Evolutionary conservation across 2,888 invertebrate species (phyloP), one percentile per base, ranked within the genome.

Genomic region (Lepeophtheirus nordmannii): DNA sequence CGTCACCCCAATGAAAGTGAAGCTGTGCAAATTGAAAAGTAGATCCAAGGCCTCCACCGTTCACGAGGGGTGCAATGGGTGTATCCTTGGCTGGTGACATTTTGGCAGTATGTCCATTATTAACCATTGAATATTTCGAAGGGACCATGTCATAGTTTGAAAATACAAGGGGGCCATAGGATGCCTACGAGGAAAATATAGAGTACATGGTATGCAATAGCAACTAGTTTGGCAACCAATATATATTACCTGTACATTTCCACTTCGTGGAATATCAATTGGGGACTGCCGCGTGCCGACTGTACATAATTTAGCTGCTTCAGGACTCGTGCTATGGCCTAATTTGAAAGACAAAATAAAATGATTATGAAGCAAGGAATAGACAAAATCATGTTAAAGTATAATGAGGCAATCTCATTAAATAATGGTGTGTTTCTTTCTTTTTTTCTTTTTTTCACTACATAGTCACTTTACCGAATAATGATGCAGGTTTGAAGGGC

Each of bases 1-100:
- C 37, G 53, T 53, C 56, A n/a, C 63, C 63, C 63, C 63, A 63
- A 37, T 63, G 63, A 8, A 63, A 63, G 37, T 63, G 63, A 38
- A 53, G 11, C 23, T 63, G 63, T 14, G 56, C 63, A n/a, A 63
- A 38, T 9, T 22, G n/a, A 56, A 63, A 63, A 22, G 30, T 37
- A 1, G 23, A 23, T 10, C 56, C 63, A 9, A 22, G 23, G 38
- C 20, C 20, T 1, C 56, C 63, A 7, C 56, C 63, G 9, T 22
- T 30, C n/a, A 46, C 20, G 8, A 23, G 17, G 8, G 20, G 22
- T 12, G 63, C 56, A 3, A 14, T 22, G n/a, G 20, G 53, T 1
- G 53, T 14, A 14, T 5, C 37, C 22, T 53, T 63, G 12, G 20
- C 12, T 10, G 23, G 22, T 8, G 14, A 17, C 8, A 62, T 39